Percentiles rank a stretch among this genome's conserved stretches.
phyloP scores from a whole-genome alignment of 1,140 invertebrate species.

The Stegodyphus dumicola region DNA sequence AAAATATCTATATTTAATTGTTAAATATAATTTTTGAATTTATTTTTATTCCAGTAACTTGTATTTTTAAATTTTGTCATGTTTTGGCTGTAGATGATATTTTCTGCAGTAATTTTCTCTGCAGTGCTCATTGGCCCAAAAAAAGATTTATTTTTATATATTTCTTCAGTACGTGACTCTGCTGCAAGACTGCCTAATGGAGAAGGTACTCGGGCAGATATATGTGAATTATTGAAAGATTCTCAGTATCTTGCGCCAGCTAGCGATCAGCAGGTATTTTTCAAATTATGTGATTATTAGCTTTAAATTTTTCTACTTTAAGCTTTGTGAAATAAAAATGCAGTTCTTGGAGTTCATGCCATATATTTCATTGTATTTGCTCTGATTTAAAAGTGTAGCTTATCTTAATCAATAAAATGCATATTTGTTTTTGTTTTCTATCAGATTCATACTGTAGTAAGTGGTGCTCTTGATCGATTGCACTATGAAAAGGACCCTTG shows the following conservation, averaged over 20 bases:
- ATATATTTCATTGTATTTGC: constrained; percentile 62
- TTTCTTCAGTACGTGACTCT: constrained; percentile 81
- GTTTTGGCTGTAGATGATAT: no score
- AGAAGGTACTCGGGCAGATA: constrained; percentile 90
- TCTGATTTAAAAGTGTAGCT: neutral
- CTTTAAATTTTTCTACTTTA: no score
- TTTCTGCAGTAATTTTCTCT: no score
- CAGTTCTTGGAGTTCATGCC: no score
- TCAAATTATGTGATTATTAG: no score
- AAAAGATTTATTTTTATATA: no score
- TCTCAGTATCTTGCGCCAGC: constrained; percentile 85
- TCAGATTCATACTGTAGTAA: constrained; percentile 84
- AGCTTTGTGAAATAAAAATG: no score
- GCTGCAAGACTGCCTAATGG: constrained; percentile 91
- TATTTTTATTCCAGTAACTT: no score
- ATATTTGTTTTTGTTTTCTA: neutral
- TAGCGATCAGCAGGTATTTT: constrained; percentile 74
- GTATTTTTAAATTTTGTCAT: no score
- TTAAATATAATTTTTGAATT: no score
- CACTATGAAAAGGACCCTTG: constrained; percentile 91
- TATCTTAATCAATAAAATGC: neutral
- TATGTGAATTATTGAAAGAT: constrained; percentile 84
- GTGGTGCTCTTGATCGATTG: constrained; percentile 86
- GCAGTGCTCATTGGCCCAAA: no score
- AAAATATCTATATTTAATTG: no score